phyloP scores from a whole-genome alignment of 2,888 invertebrate species.

The Brachynemurus nebulosus region DNA sequence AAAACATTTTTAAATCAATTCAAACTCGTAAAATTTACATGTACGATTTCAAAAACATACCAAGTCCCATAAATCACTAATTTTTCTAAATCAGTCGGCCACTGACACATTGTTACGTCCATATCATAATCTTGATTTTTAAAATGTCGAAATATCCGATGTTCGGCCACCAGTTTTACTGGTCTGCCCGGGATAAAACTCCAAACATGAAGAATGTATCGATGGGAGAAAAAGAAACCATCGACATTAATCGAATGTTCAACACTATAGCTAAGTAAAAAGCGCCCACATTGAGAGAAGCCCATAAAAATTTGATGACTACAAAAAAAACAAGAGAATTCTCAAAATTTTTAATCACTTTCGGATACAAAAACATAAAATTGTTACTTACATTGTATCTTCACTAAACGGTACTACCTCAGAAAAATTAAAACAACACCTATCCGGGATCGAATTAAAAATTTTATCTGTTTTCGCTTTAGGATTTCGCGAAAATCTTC shows the following conservation, averaged over 20 bases:
- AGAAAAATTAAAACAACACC: slow-evolving; percentile 25
- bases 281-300: slow-evolving; percentile 87
- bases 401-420: slow-evolving; percentile 19
- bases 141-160: slow-evolving; percentile 30
- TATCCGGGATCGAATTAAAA: slow-evolving; percentile 28
- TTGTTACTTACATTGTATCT: slow-evolving; percentile 24
- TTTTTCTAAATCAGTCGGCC: slow-evolving; percentile 51
- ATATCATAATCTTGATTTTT: slow-evolving; percentile 30
- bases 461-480: slow-evolving; percentile 30
- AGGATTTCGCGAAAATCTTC: slow-evolving; percentile 28
- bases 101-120: slow-evolving; percentile 53
- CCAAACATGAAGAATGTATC: slow-evolving; percentile 24
- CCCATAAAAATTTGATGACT: slow-evolving; percentile 91
- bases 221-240: not conserved
- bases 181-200: slow-evolving; percentile 29
- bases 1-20: not conserved
- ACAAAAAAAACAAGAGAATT: slow-evolving; percentile 22
- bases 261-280: slow-evolving; percentile 67
- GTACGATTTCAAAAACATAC: slow-evolving; percentile 32
- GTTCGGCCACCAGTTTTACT: slow-evolving; percentile 27
- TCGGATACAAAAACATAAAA: not conserved
- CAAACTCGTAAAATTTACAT: too few relatives aligned
- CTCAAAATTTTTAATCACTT: slow-evolving; percentile 8
- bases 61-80: slow-evolving; percentile 53
- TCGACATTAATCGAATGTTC: not conserved